Evolutionary conservation across 2,113 vertebrate species (phyloP).

Genomic region (Fukomys damarensis): DNA sequence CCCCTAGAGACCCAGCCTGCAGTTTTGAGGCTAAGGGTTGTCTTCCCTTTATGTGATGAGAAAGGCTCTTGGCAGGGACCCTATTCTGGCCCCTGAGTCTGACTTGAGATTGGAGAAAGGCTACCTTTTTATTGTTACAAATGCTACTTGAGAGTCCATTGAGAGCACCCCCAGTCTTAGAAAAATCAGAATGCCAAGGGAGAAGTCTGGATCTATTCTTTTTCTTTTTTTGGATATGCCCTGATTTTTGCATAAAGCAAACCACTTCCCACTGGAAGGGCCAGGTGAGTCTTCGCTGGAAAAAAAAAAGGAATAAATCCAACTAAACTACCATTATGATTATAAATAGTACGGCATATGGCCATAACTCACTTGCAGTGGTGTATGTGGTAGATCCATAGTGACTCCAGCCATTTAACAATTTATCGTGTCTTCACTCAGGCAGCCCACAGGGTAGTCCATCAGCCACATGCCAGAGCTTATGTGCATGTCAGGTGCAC

Average conservation of each 20-base stretch:
- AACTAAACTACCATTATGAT: neutral
- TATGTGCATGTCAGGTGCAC: neutral
- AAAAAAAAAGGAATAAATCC: neutral
- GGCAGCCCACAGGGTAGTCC: neutral
- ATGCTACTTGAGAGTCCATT: neutral
- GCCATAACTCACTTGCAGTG: neutral
- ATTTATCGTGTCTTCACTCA: rapidly evolving
- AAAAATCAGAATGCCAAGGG: neutral
- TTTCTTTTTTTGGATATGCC: constrained; percentile 2
- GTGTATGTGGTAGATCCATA: neutral
- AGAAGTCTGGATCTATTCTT: neutral
- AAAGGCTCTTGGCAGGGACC: neutral
- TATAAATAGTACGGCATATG: neutral
- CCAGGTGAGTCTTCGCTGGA: constrained; percentile 30
- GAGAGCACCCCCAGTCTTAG: neutral
- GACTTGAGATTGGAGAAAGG: neutral
- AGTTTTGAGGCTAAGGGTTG: neutral
- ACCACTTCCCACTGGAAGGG: constrained; percentile 56
- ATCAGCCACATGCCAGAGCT: rapidly evolving
- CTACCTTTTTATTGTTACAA: neutral
- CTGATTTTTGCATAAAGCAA: constrained; percentile 68
- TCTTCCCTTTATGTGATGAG: neutral
- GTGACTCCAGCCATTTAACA: neutral
- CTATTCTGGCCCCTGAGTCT: neutral
- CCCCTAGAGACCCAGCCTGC: too few relatives aligned